A percentile compares a stretch with the other conserved stretches of the same genome.
phyloP scores from a whole-genome alignment of 2,888 invertebrate species.

The Latrodectus hesperus region DNA sequence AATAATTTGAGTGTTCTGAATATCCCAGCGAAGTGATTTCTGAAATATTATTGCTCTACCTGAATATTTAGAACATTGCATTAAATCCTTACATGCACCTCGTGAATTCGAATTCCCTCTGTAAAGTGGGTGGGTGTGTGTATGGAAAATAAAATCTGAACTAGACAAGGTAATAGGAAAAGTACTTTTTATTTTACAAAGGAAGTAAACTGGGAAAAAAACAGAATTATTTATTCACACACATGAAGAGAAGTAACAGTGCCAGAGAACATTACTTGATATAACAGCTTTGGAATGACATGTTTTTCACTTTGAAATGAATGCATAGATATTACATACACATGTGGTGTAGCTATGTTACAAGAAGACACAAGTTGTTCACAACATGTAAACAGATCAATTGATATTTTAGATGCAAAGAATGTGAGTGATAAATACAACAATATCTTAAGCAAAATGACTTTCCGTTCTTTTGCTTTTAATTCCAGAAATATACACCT shows the following conservation, averaged over 20 bases:
- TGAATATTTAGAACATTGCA: too few species aligned
- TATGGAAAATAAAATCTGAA: too few species aligned
- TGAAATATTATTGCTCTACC: too few species aligned
- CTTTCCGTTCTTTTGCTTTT: neutral
- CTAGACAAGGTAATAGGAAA: constrained; percentile 30
- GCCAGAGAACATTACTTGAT: neutral
- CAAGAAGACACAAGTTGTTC: neutral
- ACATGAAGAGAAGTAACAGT: neutral
- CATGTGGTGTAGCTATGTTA: neutral
- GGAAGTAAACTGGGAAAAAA: constrained; percentile 11
- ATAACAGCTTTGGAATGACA: neutral
- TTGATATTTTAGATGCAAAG: neutral
- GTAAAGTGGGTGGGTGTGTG: too few species aligned
- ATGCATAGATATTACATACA: neutral
- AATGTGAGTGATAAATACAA: neutral
- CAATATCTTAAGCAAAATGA: neutral
- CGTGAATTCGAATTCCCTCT: too few species aligned
- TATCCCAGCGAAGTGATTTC: too few species aligned
- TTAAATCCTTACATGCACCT: too few species aligned
- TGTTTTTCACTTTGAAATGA: neutral
- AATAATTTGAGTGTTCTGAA: too few species aligned
- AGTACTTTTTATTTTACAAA: constrained; percentile 57
- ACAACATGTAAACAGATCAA: neutral
- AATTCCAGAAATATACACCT: constrained; percentile 30
- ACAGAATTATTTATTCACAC: neutral